Evolutionary conservation across 2,888 invertebrate species (phyloP), one percentile per base, ranked within the genome.

Genomic region (Noctua comes): DNA sequence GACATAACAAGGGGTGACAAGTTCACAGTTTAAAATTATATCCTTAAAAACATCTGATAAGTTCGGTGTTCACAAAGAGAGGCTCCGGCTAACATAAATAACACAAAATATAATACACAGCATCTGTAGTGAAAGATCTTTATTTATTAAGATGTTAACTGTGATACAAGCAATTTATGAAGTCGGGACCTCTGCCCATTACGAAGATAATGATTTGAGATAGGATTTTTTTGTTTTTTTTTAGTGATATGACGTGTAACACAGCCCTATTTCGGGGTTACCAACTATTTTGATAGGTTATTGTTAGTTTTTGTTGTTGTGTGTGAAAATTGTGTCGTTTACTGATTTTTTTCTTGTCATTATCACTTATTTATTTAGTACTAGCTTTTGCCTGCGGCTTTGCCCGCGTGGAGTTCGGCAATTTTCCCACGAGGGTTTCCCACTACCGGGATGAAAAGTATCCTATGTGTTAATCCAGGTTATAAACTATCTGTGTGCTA

Each of bases 121-220:
- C 91, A 93, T 93, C 93, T 92, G 88, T 91, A 91, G 90, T 91
- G 91, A 91, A 91, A 94, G 92, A 95, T 95, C 94, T 94, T 94
- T 92, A 96, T 95, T 95, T 95, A 95, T 95, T 94, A 93, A 94
- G 95, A 95, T 95, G 94, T 93, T 90, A 89, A 88, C 90, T 86
- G 90, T 91, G 95, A 94, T 95, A 94, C 91, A 86, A 90, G 88
- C 91, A 93, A 95, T 94, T 95, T 95, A 95, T 94, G 92, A 93
- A 93, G 91, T 91, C 88, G 91, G 90, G 88, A 84, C 87, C 91
- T 88, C 81, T 87, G 89, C 85, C 92, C 90, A 92, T 94, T 94
- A 94, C 86, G 57, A 80, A 92, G 94, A 94, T 95, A 94, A 93
- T 95, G 92, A 91, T 78, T 83, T 81, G 80, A 89, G 95, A 95